These are phyloP conservation scores for Phoxinus phoxinus DNA, from an alignment of 2,113 vertebrate species.

Conservation along the genomic window DNA sequence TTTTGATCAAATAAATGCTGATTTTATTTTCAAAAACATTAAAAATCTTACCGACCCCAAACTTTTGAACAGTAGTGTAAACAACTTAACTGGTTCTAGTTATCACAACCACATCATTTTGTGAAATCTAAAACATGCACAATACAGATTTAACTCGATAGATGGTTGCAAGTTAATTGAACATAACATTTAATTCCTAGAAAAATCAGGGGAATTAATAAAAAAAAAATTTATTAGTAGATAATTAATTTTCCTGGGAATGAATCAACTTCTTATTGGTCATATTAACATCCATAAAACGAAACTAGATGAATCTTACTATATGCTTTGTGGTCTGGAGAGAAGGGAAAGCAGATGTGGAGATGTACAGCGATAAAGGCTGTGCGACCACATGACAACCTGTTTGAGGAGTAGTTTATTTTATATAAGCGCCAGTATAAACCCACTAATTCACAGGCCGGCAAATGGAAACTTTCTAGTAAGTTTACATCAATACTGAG, in stretches of 20 bases:
- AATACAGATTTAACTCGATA: neutral
- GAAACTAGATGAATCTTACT: neutral
- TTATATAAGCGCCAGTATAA: conserved; percentile 44
- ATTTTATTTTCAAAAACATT: too few relatives aligned
- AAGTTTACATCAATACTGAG: conserved; percentile 40
- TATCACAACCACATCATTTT: neutral
- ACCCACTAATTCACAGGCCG: conserved; percentile 42
- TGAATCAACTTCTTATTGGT: neutral
- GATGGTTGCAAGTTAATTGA: neutral
- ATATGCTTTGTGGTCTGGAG: neutral
- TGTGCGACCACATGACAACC: neutral
- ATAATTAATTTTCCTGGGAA: too few relatives aligned
- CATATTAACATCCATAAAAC: conserved; percentile 13
- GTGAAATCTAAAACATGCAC: neutral
- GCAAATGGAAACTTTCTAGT: conserved; percentile 45
- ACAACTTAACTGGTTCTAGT: neutral
- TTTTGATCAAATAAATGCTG: too few relatives aligned
- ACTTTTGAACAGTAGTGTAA: neutral
- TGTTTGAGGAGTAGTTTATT: conserved; percentile 55
- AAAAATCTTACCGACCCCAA: too few relatives aligned
- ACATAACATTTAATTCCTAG: neutral
- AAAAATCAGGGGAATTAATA: neutral
- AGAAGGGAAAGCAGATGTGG: conserved; percentile 37
- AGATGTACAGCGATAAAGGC: neutral
- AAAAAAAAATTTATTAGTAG: neutral